phyloP scores from a whole-genome alignment of 2,888 invertebrate genomes.

The Epinotia demarniana region DNA sequence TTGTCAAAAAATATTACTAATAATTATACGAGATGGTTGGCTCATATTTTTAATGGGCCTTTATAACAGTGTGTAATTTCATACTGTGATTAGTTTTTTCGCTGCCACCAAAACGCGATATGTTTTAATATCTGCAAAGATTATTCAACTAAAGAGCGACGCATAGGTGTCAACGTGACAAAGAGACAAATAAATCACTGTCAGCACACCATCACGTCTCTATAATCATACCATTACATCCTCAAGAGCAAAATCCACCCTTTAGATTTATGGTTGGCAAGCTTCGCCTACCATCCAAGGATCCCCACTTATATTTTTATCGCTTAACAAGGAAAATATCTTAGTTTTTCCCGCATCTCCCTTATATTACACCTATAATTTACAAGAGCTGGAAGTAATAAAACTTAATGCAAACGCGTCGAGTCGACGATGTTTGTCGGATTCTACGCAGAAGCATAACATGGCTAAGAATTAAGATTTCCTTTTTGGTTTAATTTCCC shows the following conservation, averaged over 20 bases:
- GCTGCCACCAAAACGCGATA: too few relatives aligned
- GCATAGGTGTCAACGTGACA: not conserved
- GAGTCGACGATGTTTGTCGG: slow-evolving; percentile 74
- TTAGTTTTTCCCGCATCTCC: slow-evolving; percentile 58
- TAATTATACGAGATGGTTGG: too few relatives aligned
- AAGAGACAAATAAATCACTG: slow-evolving; percentile 10
- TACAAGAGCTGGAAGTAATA: slow-evolving; percentile 78
- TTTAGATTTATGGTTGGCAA: slow-evolving; percentile 39
- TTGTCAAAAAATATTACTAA: too few relatives aligned
- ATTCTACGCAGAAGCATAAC: slow-evolving; percentile 66
- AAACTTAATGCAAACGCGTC: slow-evolving; percentile 79
- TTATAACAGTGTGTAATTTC: too few relatives aligned
- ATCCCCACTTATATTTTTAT: slow-evolving; percentile 66
- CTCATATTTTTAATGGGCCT: too few relatives aligned
- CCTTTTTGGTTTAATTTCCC: slow-evolving; percentile 50
- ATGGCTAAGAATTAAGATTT: slow-evolving; percentile 62
- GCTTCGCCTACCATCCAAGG: slow-evolving; percentile 52
- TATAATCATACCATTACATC: slow-evolving; percentile 37
- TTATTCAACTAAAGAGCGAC: too few relatives aligned
- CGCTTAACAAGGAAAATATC: slow-evolving; percentile 66
- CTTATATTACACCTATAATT: slow-evolving; percentile 76
- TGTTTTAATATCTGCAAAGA: too few relatives aligned
- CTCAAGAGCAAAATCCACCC: slow-evolving; percentile 24
- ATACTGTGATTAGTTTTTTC: too few relatives aligned
- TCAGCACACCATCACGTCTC: slow-evolving; percentile 25